phyloP scores from a whole-genome alignment of 2,888 invertebrate genomes.

The Thera britannica region DNA sequence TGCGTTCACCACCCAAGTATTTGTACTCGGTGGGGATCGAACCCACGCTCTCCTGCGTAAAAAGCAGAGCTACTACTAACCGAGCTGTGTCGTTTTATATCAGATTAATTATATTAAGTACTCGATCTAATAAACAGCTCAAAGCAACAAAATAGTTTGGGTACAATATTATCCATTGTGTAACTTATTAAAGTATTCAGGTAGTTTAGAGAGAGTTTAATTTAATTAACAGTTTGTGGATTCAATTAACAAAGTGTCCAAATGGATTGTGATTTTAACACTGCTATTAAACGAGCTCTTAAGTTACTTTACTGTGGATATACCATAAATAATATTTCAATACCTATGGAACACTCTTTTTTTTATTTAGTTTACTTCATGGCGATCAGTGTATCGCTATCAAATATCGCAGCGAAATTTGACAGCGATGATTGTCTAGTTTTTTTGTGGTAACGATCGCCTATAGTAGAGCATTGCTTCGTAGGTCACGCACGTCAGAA shows the following conservation, averaged over 20 bases:
- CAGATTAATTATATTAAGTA: slow-evolving; percentile 8
- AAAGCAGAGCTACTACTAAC: too few species aligned
- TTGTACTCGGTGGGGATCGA: too few species aligned
- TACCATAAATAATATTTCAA: neutral
- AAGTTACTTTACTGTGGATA: neutral
- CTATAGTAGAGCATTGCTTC: too few species aligned
- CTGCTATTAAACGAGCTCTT: slow-evolving; percentile 1
- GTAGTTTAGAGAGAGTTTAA: slow-evolving; percentile 26
- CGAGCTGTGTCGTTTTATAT: slow-evolving; percentile 1
- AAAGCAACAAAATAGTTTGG: slow-evolving; percentile 16
- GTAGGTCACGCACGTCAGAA: too few species aligned
- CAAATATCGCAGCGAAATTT: too few species aligned
- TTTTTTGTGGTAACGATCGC: too few species aligned
- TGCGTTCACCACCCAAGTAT: too few species aligned
- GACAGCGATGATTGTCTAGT: too few species aligned
- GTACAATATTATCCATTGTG: slow-evolving; percentile 20
- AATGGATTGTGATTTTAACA: slow-evolving; percentile 14
- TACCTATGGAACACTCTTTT: too few species aligned
- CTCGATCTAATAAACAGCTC: slow-evolving; percentile 3
- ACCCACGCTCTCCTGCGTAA: too few species aligned
- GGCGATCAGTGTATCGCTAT: too few species aligned
- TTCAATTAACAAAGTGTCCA: slow-evolving; percentile 25
- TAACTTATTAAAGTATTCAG: slow-evolving; percentile 29
- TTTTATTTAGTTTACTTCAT: too few species aligned
- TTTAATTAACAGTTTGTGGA: slow-evolving; percentile 32